Evolutionary conservation across 2,888 invertebrate genomes (phyloP).

Genomic region (Boloria euphrosyne): DNA sequence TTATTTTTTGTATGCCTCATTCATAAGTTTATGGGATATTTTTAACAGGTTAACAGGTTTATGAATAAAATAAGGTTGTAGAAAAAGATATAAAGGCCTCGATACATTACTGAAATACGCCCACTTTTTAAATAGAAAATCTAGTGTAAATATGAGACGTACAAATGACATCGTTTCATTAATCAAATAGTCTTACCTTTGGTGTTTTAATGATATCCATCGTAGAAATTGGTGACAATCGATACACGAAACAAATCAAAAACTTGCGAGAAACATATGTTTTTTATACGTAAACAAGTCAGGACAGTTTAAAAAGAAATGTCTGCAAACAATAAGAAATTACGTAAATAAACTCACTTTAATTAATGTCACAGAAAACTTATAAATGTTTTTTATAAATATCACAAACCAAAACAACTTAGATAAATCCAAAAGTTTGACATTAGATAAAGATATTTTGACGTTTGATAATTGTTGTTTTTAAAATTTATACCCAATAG

Average conservation of each 20-base stretch:
- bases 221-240: slow-evolving; percentile 57
- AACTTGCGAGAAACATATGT: slow-evolving; percentile 18
- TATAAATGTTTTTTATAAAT: background rate
- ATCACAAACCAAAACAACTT: slow-evolving; percentile 27
- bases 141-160: background rate
- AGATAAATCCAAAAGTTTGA: slow-evolving; percentile 26
- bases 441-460: slow-evolving; percentile 25
- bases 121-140: background rate
- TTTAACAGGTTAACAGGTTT: too few relatives aligned
- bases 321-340: background rate
- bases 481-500: too few relatives aligned
- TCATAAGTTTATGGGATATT: too few relatives aligned
- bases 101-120: background rate
- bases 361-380: background rate
- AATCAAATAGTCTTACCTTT: slow-evolving; percentile 58
- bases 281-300: slow-evolving; percentile 2
- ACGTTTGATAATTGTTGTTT: slow-evolving; percentile 9
- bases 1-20: too few relatives aligned
- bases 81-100: too few relatives aligned
- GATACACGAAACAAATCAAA: slow-evolving; percentile 45
- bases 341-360: background rate
- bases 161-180: too few relatives aligned
- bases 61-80: too few relatives aligned
- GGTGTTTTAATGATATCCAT: slow-evolving; percentile 77
- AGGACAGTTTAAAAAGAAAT: background rate